Evolutionary conservation across 1,140 invertebrate genomes (phyloP), one percentile per base, ranked within the genome.

Genomic region (Aphelenchoides avenae): DNA sequence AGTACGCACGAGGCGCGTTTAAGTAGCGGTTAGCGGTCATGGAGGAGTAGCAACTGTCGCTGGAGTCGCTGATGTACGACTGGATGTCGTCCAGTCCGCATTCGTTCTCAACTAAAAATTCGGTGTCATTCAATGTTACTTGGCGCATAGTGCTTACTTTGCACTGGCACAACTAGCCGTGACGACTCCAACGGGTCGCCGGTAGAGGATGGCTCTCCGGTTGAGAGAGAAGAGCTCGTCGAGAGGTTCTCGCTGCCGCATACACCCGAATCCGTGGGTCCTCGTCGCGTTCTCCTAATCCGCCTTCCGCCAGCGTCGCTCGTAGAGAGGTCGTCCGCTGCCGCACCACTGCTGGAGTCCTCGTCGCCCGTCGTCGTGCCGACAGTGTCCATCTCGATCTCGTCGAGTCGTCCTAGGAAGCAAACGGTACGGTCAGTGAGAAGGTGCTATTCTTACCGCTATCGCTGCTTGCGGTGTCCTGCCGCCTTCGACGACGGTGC

Each of bases 11-110:
- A n/a, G n/a, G n/a, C 13, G 56, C 40, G 27, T 58, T 58, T 30
- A 58, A 44, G 20, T 58, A 54, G 0, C 56, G 54, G 42, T 63
- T 63, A 6, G 56, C 48, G 29, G 47, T 49, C 46, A 63, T 46
- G 7, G 61, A 63, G 5, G 58, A 63, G 29, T 63, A 63, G 31
- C 61, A 63, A 31, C 59, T 64, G 43, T 63, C 61, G 11, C 44
- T 41, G 36, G 47, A 52, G 49, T 63, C 61, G 22, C 61, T 64
- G 31, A 51, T 49, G 43, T 58, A 63, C 1, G 60, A 53, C 22
- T 42, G 47, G 5, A 62, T 37, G 24, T 63, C 61, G 48, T 63
- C 61, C 4, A 39, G 56, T n/a, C 29, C 41, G 26, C 22, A 37
- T 24, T 34, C n/a, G 29, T 56, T 18, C 31, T 51, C 44, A 53